These are phyloP conservation scores for Limnephilus lunatus DNA, from an alignment of 2,888 invertebrate genomes.

Conservation along the genomic window DNA sequence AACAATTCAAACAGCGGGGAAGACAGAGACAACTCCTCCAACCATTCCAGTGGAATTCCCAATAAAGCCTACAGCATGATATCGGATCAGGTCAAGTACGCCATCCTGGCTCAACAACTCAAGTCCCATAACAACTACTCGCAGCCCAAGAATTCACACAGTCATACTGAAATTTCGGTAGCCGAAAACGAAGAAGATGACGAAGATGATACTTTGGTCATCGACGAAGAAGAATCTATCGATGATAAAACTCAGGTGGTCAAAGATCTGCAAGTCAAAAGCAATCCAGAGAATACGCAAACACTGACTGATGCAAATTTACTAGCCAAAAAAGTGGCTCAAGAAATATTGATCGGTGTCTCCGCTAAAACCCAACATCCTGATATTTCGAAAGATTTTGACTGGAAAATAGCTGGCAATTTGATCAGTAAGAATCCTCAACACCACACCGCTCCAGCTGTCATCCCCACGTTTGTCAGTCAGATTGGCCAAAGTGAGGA, in stretches of 20 bases:
- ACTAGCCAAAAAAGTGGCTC: conserved; percentile 77
- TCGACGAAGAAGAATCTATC: conserved; percentile 81
- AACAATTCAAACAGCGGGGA: conserved; percentile 38
- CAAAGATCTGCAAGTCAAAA: conserved; percentile 59
- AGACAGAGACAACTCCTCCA: conserved; percentile 32
- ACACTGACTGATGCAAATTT: conserved; percentile 64
- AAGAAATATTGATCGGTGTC: conserved; percentile 78
- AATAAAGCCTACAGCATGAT: conserved; percentile 68
- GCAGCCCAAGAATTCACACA: conserved; percentile 69
- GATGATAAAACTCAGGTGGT: conserved; percentile 67
- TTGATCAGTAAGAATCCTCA: conserved; percentile 76
- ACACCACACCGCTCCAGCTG: conserved; percentile 66
- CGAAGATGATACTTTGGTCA: conserved; percentile 82
- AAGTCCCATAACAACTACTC: conserved; percentile 76
- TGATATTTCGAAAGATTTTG: conserved; percentile 76
- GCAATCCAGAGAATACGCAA: neutral
- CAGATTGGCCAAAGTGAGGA: conserved; percentile 55
- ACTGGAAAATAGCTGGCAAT: conserved; percentile 77
- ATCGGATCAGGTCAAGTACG: conserved; percentile 84
- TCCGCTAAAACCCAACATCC: conserved; percentile 71
- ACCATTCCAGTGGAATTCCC: conserved; percentile 26
- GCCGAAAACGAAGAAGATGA: conserved; percentile 82
- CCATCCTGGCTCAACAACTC: conserved; percentile 87
- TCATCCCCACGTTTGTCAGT: conserved; percentile 62
- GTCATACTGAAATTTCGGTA: conserved; percentile 76